Conservation (phyloP, 2,888 invertebrate species). For the Linnaemya vulpina region DNA sequence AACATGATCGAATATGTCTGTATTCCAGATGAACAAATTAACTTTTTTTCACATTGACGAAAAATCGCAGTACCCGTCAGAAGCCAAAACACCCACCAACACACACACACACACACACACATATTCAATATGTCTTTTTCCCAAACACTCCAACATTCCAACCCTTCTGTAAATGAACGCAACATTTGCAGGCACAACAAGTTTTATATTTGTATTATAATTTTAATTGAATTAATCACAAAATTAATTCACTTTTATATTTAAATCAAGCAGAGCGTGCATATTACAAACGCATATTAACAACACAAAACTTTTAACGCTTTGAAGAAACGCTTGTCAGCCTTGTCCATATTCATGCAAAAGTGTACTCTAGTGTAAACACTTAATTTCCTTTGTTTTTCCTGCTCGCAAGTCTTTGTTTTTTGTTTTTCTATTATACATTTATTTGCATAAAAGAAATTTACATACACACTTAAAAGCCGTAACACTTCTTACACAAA, state of each 20-base stretch:
- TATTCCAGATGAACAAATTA: too few relatives aligned
- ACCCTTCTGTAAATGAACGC: too few relatives aligned
- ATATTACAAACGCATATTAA: background rate
- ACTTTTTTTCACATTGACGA: too few relatives aligned
- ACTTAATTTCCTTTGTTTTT: conserved; percentile 62
- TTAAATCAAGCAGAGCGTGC: conserved; percentile 26
- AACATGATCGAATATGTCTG: too few relatives aligned
- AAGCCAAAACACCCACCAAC: too few relatives aligned
- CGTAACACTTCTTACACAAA: conserved; percentile 4
- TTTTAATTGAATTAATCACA: conserved; percentile 51
- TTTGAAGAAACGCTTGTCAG: conserved; percentile 51
- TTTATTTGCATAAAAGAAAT: conserved; percentile 47
- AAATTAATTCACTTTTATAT: conserved; percentile 46
- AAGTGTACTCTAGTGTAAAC: conserved; percentile 49
- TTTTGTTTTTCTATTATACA: conserved; percentile 13
- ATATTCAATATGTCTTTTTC: too few relatives aligned
- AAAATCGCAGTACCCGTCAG: too few relatives aligned
- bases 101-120: too few relatives aligned
- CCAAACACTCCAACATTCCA: too few relatives aligned
- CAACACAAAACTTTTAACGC: conserved; percentile 1
- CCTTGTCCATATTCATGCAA: conserved; percentile 59
- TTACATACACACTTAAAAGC: conserved; percentile 44
- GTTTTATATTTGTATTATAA: background rate
- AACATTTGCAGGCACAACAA: conserved; percentile 1
- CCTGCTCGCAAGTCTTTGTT: conserved; percentile 35